Evolutionary conservation across 2,797 vertebrate genomes (phyloP).

Genomic region (Calcarius lapponicus): DNA sequence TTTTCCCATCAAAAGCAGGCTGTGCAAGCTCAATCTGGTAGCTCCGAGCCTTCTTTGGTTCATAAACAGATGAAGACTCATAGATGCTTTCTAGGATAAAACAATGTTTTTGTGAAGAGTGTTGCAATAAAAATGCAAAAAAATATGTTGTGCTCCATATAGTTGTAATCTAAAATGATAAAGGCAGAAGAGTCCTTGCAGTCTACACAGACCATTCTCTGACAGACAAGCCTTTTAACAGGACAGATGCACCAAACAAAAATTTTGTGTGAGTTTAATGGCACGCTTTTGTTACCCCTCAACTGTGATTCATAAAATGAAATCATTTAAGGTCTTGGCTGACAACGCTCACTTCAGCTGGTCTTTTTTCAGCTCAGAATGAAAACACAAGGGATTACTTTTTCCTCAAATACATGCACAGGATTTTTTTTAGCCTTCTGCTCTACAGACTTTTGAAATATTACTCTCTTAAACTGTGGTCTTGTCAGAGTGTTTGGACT

Average conservation of each 20-base stretch:
- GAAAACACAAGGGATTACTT: neutral
- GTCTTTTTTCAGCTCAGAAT: neutral
- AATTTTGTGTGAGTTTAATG: neutral
- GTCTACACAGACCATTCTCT: neutral
- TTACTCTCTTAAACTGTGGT: neutral
- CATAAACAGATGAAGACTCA: neutral
- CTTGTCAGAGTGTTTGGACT: neutral
- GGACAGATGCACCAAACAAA: neutral
- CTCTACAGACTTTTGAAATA: neutral
- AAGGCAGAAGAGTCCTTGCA: neutral
- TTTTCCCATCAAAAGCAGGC: conserved; percentile 73
- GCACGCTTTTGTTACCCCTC: neutral
- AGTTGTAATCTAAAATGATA: neutral
- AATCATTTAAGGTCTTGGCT: neutral
- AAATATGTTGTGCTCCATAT: neutral
- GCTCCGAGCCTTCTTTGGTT: conserved; percentile 29
- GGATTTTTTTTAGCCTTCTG: neutral
- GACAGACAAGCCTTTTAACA: neutral
- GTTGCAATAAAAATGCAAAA: neutral
- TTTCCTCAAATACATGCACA: neutral
- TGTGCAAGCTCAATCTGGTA: conserved; percentile 76
- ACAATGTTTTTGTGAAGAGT: neutral
- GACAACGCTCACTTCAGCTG: neutral
- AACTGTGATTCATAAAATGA: neutral
- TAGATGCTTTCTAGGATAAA: neutral